A percentile compares a stretch with the other conserved stretches of the same genome.
Conservation (phyloP, 1,140 invertebrate species). For the Cyphomyrmex costatus region DNA sequence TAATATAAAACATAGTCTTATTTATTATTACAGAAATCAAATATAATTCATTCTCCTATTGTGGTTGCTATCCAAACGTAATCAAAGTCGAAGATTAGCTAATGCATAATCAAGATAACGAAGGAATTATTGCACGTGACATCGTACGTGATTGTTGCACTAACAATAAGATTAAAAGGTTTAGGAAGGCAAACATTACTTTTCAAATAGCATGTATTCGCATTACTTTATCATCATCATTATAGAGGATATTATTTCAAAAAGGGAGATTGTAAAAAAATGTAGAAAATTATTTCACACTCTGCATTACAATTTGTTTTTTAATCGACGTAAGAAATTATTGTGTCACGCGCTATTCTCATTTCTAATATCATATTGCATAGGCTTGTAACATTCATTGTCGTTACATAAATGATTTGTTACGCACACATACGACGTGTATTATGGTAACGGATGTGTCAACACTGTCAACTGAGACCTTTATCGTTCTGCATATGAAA, state of each 20-base stretch:
- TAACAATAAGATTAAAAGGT: not conserved
- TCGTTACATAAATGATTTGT: conserved; percentile 19
- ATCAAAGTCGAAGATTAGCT: conserved; percentile 13
- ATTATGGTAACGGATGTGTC: conserved; percentile 11
- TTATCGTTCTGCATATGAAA: conserved; percentile 26
- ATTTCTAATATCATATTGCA: not conserved
- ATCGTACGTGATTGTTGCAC: not conserved
- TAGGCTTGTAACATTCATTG: not conserved
- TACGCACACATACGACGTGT: not conserved
- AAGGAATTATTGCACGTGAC: not conserved
- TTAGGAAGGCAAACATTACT: not conserved
- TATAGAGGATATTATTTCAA: not conserved
- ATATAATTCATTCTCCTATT: not conserved
- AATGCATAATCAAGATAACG: not conserved
- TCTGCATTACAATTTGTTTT: not conserved
- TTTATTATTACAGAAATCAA: not conserved
- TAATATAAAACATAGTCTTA: not conserved
- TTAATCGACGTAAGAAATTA: not conserved
- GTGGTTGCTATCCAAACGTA: not conserved
- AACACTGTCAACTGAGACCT: not conserved
- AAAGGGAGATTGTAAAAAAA: not conserved
- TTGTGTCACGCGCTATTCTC: not conserved
- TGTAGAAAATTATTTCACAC: not conserved
- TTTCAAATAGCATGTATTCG: conserved; percentile 7
- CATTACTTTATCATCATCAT: not conserved